Evolutionary conservation across 2,888 invertebrate genomes (phyloP), one percentile per base, ranked within the genome.

Genomic region (Cylindroiulus punctatus): DNA sequence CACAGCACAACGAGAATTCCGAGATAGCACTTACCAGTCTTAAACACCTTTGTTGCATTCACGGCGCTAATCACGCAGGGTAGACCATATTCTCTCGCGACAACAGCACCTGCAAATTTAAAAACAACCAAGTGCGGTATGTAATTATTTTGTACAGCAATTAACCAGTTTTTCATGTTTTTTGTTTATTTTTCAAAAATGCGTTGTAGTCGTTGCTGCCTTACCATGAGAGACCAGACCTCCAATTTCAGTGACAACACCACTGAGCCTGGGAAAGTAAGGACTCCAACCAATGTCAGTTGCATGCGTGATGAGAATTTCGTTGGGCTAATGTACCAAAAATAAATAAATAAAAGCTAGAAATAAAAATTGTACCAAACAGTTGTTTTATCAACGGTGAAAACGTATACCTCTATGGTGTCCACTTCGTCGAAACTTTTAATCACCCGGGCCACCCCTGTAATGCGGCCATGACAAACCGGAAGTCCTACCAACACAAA

Each of bases 241-340:
- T 0, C 96, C 96, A 0, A 96, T 92, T 90, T 96, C 96, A 0
- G 96, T 96, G 12, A 95, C 94, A 84, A 96, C 93, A 12, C 96
- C 96, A 0, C 93, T 92, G 22, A 96, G 90, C 84, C 96, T 92
- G 0, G 96, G 95, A 90, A 96, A 96, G 91, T 96, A 96, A 0
- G 96, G 96, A 1, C 95, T 94, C 96, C 96, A 96, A 0, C 95
- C 96, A 88, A 96, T 94, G 90, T 96, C 96, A 0, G 96, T 96
- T 81, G 93, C 93, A 88, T 93, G 93, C 0, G 96, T 95, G 88
- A 96, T 94, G 88, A 96, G 91, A 88, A 96, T 93, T 89, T 96
- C 96, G 0, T 95, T 95, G 88, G 91, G 90, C 89, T 92, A 91
- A 84, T 88, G 88, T 42, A 84, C 22, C 19, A 36, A 36, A 36